Conservation (phyloP, 1,140 invertebrate genomes). For the Neodiprion virginianus region DNA sequence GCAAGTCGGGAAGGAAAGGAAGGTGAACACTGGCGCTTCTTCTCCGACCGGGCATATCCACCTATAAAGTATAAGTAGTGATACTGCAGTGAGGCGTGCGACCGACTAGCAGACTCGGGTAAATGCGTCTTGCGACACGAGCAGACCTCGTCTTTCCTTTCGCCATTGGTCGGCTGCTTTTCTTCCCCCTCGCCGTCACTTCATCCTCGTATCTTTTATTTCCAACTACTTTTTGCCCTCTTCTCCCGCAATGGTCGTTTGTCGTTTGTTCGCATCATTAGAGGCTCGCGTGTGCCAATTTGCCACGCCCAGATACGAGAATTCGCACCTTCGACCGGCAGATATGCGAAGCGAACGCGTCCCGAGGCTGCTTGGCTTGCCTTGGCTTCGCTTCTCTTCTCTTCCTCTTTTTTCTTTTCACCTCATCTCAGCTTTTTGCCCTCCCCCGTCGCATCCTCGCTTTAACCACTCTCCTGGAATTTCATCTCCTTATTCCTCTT, state of each 20-base stretch:
- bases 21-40: too few relatives aligned
- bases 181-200: too few relatives aligned
- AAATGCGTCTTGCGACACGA: too few relatives aligned
- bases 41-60: too few relatives aligned
- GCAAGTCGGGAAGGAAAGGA: too few relatives aligned
- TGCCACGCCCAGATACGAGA: conserved; percentile 52
- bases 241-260: not conserved
- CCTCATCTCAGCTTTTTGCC: not conserved
- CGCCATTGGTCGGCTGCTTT: not conserved
- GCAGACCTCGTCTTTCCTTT: not conserved
- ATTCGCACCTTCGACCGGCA: conserved; percentile 49
- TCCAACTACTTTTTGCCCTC: too few relatives aligned
- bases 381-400: not conserved
- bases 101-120: too few relatives aligned
- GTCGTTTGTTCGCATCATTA: conserved; percentile 48
- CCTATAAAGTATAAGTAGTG: too few relatives aligned
- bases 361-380: not conserved
- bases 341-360: conserved; percentile 3
- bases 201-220: too few relatives aligned
- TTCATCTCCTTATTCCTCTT: not conserved
- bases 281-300: conserved; percentile 54
- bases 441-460: not conserved
- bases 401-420: not conserved
- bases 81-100: not conserved
- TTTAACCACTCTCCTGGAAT: not conserved